Evolutionary conservation across 2,113 vertebrate genomes (phyloP).

Genomic region (Hyperoodon ampullatus): DNA sequence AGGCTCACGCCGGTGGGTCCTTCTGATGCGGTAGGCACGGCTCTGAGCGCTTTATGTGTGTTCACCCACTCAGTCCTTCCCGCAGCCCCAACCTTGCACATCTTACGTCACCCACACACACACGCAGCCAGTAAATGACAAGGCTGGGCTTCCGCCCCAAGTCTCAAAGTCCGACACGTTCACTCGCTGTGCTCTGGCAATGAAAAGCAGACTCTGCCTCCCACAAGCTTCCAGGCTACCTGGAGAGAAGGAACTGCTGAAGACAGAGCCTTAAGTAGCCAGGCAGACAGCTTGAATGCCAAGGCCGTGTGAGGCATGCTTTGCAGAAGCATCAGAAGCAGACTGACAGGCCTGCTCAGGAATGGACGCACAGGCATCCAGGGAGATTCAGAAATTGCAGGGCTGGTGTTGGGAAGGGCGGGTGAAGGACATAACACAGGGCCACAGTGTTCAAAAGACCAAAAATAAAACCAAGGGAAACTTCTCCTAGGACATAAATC

Average conservation of each 20-base stretch:
- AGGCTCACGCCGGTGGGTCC: accelerated
- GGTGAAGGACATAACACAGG: background rate
- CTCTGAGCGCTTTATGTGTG: accelerated
- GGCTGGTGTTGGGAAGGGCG: background rate
- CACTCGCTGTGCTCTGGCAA: accelerated
- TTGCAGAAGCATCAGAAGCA: background rate
- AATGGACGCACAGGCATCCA: accelerated
- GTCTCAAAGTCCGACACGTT: accelerated
- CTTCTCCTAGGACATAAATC: constrained; percentile 63
- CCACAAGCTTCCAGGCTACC: background rate
- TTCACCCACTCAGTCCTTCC: background rate
- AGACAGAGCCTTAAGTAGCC: background rate
- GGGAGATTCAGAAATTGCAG: background rate
- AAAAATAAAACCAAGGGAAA: constrained; percentile 26
- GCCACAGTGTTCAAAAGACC: background rate
- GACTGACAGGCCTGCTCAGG: too few species aligned
- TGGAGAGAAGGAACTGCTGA: background rate
- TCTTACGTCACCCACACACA: accelerated
- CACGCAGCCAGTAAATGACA: background rate
- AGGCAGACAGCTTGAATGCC: background rate
- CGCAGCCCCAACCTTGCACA: accelerated
- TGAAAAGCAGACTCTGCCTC: background rate
- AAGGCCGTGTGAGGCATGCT: background rate
- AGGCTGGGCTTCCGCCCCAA: background rate
- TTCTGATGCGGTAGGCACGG: too few species aligned